Base-by-base conservation (phyloP, 2,888 invertebrate species). In the Sepiola atlantica region DNA sequence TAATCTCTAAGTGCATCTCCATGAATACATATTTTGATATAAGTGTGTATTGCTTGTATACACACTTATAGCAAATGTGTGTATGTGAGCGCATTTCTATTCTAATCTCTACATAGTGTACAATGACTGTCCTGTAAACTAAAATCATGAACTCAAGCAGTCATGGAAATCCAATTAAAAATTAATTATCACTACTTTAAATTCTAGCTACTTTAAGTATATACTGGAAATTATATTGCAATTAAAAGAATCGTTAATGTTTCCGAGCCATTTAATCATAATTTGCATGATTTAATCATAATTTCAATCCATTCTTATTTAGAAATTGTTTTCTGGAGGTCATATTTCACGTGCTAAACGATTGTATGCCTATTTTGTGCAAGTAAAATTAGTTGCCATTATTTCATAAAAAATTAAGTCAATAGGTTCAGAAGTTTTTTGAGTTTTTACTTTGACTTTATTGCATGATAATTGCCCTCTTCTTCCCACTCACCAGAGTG, bases 121-220 rank as follows among this genome's bases (percentile, higher is more conserved):
- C 45, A 45, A 45, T n/a, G n/a, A n/a, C n/a, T 77, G n/a, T 16
- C 77, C n/a, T 24, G 61, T 77, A n/a, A 77, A 77, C n/a, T 77
- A 16, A 77, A 77, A n/a, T 77, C n/a, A n/a, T 77, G 16, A 77
- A 24, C 28, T 28, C 10, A 45, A 45, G 8, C 4, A 28, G 24
- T 28, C 61, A 77, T 16, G 12, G 77, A n/a, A 77, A 77, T 14
- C 77, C n/a, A 12, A 77, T 77, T 77, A 77, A 77, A 77, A n/a
- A 77, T 77, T 14, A n/a, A n/a, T 77, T 77, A 77, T 77, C n/a
- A n/a, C 77, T 77, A 77, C 77, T 77, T 77, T 77, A 77, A 77
- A 77, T 77, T 77, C n/a, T n/a, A 16, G 8, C n/a, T n/a, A 16
- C 77, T 77, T 77, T 2, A 77, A 77, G 77, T 4, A 77, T 77